A percentile compares a stretch with the other conserved stretches of the same genome.
These are phyloP conservation scores for Hoplostethus mediterraneus DNA, from an alignment of 2,797 vertebrate species.

Conservation along the genomic window DNA sequence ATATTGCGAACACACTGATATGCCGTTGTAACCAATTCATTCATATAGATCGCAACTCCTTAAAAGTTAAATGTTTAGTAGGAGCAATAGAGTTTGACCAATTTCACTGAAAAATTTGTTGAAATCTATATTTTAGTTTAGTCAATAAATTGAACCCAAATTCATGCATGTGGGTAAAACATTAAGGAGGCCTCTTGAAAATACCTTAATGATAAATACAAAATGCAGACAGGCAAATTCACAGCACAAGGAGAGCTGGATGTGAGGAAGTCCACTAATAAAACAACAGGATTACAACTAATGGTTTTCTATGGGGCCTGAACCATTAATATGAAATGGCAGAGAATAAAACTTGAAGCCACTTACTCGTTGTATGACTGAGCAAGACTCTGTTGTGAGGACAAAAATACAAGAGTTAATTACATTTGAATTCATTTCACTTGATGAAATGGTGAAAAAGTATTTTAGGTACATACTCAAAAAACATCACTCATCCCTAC, in stretches of 20 bases:
- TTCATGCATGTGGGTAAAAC: too few relatives aligned
- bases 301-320: background rate
- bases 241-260: too few relatives aligned
- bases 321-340: background rate
- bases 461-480: too few relatives aligned
- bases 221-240: too few relatives aligned
- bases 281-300: background rate
- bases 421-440: background rate
- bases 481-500: background rate
- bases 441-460: background rate
- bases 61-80: background rate
- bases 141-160: background rate
- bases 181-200: too few relatives aligned
- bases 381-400: constrained; percentile 67
- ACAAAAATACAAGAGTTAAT: background rate
- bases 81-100: background rate
- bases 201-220: too few relatives aligned
- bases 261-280: too few relatives aligned
- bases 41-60: background rate
- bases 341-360: background rate
- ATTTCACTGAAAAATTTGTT: background rate
- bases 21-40: background rate
- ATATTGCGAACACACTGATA: background rate
- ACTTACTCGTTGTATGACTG: constrained; percentile 77
- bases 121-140: background rate